Evolutionary conservation across 2,888 invertebrate genomes (phyloP).

Genomic region (Eupithecia subumbrata): DNA sequence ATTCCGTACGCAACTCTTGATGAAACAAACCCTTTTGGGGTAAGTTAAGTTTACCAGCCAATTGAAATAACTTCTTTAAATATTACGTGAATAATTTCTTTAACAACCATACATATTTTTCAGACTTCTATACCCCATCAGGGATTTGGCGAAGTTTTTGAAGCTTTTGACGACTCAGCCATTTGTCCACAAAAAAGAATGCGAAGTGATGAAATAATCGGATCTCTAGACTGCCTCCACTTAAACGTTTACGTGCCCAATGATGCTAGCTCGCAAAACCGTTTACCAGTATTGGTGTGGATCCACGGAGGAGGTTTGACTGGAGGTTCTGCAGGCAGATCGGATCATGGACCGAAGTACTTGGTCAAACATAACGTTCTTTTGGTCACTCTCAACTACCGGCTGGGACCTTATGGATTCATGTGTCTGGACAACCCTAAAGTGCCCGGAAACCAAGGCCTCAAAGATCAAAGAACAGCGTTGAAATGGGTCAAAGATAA

Average conservation of each 20-base stretch:
- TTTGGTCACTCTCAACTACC: slow-evolving; percentile 54
- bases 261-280: slow-evolving; percentile 32
- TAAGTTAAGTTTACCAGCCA: slow-evolving; percentile 30
- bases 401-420: slow-evolving; percentile 55
- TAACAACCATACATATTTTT: not conserved
- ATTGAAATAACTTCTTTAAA: not conserved
- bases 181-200: slow-evolving; percentile 42
- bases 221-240: slow-evolving; percentile 45
- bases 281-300: slow-evolving; percentile 44
- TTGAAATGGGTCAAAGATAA: slow-evolving; percentile 55
- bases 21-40: slow-evolving; percentile 47
- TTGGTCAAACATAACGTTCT: slow-evolving; percentile 47
- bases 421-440: slow-evolving; percentile 51
- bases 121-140: slow-evolving; percentile 44
- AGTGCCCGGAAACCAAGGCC: slow-evolving; percentile 57
- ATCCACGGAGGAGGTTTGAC: slow-evolving; percentile 44
- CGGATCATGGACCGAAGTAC: slow-evolving; percentile 29
- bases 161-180: slow-evolving; percentile 46
- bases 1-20: slow-evolving; percentile 51
- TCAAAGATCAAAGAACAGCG: slow-evolving; percentile 54
- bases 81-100: not conserved
- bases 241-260: slow-evolving; percentile 49
- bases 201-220: slow-evolving; percentile 13
- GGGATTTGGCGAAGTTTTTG: slow-evolving; percentile 41
- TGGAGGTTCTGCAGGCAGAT: slow-evolving; percentile 15